Base-by-base conservation (phyloP, 2,797 vertebrate genomes). In the Coranthus polyacanthus region DNA sequence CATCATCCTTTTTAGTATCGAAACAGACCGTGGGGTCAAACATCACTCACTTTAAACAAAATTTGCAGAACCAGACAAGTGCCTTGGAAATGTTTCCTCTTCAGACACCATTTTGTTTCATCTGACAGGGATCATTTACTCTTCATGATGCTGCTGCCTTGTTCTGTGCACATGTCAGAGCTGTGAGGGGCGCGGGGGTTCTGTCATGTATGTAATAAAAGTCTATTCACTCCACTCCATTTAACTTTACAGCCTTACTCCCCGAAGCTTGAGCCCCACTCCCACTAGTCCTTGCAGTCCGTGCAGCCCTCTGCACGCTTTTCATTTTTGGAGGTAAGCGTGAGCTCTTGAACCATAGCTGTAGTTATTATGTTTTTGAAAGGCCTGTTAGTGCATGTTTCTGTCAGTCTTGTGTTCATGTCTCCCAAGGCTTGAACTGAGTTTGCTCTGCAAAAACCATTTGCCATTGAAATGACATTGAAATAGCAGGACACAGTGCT, bases 281-380 rank as follows among this genome's bases (percentile, higher is more conserved):
- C 97, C 97, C 92, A 98, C 98, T 95, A 99, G 98, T 78, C 97
- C 98, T 79, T 98, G 97, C 97, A 99, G 98, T 71, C 97, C 98
- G 79, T 98, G 97, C 95, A 99, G 98, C 84, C 98, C 98, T 70
- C 95, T 99, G 95, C 96, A 98, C 93, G 96, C 96, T 52, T 99
- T 99, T 93, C 97, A 99, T 95, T 99, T 99, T 88, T 99, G 97
- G 97, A 99, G 98, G 98, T 99, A 99, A 99, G 98, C 94, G 2
- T 73, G 65, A 83, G 86, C 86, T 90, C 78, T 93, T 91, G 88
- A 78, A 39, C 59, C 70, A 47, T 76, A 78, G 81, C 45, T 77
- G 0, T 43, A 41, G 29, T 8, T 49, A 37, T 69, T 90, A 79
- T 86, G 81, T 56, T 82, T 74, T 68, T 78, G 44, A 64, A 49